Percentiles rank a stretch among this genome's conserved stretches.
Conservation (phyloP, 2,888 invertebrate species). For the Orthosia incerta region DNA sequence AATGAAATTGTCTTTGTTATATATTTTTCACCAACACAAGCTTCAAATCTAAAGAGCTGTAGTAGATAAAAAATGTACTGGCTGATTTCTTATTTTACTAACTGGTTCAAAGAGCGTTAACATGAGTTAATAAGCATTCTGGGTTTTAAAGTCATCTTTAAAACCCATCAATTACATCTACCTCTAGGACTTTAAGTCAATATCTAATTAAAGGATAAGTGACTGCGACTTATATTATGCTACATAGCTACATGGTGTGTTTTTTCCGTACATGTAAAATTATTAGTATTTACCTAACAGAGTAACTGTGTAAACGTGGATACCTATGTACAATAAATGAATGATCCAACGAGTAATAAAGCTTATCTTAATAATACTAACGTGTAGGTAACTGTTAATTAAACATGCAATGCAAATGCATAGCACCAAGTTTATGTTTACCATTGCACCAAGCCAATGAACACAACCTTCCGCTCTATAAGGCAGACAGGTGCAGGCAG, state of each 20-base stretch:
- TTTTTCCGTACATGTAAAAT: conserved; percentile 7
- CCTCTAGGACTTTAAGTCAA: background rate
- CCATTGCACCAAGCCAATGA: too few relatives aligned
- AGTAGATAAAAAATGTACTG: background rate
- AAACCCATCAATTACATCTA: background rate
- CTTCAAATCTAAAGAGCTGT: background rate
- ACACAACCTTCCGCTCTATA: too few relatives aligned
- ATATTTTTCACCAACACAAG: background rate
- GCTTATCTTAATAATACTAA: conserved; percentile 38
- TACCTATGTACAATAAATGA: conserved; percentile 2
- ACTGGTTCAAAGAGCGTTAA: background rate
- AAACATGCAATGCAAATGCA: conserved; percentile 12
- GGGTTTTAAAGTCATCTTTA: too few relatives aligned
- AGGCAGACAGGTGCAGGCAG: too few relatives aligned
- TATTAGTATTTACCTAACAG: conserved; percentile 20
- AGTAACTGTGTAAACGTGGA: conserved; percentile 13
- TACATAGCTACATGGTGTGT: background rate
- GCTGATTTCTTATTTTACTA: background rate
- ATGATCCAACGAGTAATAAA: conserved; percentile 42
- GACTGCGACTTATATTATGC: background rate
- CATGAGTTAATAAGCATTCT: too few relatives aligned
- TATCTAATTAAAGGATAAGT: background rate
- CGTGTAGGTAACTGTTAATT: conserved; percentile 24
- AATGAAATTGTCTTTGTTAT: background rate
- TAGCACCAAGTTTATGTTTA: background rate